These are phyloP conservation scores for Dryocosmus kuriphilus DNA, from an alignment of 2,888 invertebrate genomes.

Conservation along the genomic window DNA sequence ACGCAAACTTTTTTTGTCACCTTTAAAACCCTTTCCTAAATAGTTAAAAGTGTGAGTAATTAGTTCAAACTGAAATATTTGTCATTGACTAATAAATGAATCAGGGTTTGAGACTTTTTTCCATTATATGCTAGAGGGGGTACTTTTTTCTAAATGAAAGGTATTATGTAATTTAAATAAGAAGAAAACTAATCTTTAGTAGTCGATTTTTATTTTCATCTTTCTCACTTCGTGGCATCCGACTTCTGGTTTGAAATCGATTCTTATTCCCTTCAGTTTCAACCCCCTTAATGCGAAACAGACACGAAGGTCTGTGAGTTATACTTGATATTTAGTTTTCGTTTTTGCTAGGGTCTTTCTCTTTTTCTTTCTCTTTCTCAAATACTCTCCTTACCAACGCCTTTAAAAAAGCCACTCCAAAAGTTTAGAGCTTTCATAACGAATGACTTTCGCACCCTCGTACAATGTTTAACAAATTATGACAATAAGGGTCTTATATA, in stretches of 20 bases:
- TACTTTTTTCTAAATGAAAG: background rate
- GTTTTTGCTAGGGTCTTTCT: conserved; percentile 49
- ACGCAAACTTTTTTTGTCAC: background rate
- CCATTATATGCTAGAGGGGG: too few species aligned
- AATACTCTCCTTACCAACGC: background rate
- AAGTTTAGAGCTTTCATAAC: conserved; percentile 59
- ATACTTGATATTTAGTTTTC: conserved; percentile 51
- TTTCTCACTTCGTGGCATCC: conserved; percentile 18
- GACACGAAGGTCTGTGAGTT: conserved; percentile 67
- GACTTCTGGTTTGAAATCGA: conserved; percentile 59
- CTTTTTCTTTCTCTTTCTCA: conserved; percentile 29
- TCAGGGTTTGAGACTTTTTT: too few species aligned
- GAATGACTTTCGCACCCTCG: conserved; percentile 44
- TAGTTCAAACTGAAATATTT: too few species aligned
- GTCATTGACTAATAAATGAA: too few species aligned
- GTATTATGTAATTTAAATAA: background rate
- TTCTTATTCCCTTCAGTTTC: conserved; percentile 66
- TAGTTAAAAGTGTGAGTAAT: too few species aligned
- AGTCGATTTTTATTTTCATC: conserved; percentile 24
- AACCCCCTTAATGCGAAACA: conserved; percentile 66
- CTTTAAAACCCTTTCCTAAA: too few species aligned
- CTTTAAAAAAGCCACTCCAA: conserved; percentile 55
- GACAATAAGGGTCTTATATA: background rate
- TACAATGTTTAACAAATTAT: background rate
- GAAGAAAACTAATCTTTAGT: background rate